Base-by-base conservation (phyloP, 2,797 vertebrate genomes). In the Falco columbarius region DNA sequence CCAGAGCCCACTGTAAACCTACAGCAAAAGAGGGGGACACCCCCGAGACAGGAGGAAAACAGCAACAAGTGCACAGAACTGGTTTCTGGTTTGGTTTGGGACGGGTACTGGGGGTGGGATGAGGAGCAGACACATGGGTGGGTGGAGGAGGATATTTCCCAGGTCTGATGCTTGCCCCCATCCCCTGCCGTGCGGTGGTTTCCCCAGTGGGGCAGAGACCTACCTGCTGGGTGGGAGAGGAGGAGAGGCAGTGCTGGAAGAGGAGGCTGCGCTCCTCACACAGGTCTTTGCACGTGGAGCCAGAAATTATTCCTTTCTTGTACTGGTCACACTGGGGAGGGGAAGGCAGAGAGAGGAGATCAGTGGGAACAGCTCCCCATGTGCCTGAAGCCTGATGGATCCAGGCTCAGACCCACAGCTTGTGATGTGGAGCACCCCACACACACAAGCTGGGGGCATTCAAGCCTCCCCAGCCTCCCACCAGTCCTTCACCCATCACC, bases 1-100 rank as follows among this genome's bases (percentile, higher is more conserved):
- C 99, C 99, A 99, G 61, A 98, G 97, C 38, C 99, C 99, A 1
- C 98, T 98, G 96, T 99, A 99, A 38, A 99, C 99, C 99, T 99
- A 94, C 24, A 89, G 23, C 62, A 46, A 42, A 9, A 70, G 61
- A 81, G n/a, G 52, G 56, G 87, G 21, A 49, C 19, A 54, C 2
- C 1, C 7, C 13, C 0, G 4, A 27, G 40, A 24, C 3, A 7
- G 23, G 26, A 49, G 66, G 30, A 51, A 26, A 18, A 13, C 23
- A 21, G 8, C 23, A 54, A 62, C 42, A 4, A 36, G 26, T 1
- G 15, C 27, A n/a, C 7, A 21, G 52, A 73, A 32, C 30, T 9
- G 46, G 44, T 14, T 5, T 54, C 36, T 67, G 72, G 4, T 32
- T 71, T 0, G 1, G 29, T 36, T 27, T 2, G 2, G 54, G 46